These are phyloP conservation scores for Phocoena sinus DNA, from an alignment of 2,113 vertebrate species.

Conservation along the genomic window DNA sequence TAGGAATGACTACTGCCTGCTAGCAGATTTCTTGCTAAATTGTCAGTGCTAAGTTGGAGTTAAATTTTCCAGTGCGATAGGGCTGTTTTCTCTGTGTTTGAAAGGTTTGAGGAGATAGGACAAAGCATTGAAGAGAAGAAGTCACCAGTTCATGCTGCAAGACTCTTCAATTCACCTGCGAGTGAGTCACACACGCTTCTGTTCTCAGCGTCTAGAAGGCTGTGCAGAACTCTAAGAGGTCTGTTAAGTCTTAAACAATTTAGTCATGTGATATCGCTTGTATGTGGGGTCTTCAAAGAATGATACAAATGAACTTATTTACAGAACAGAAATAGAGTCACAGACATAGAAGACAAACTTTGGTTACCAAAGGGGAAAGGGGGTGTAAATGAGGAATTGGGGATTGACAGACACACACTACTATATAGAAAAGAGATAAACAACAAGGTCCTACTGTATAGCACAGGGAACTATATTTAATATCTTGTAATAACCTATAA, in stretches of 20 bases:
- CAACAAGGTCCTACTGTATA: background rate
- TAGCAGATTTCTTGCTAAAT: background rate
- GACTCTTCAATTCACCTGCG: background rate
- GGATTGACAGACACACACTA: background rate
- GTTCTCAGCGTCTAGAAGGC: background rate
- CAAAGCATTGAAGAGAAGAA: slow-evolving; percentile 1
- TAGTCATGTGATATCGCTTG: background rate
- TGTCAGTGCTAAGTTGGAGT: background rate
- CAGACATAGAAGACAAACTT: background rate
- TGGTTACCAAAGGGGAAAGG: background rate
- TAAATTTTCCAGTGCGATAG: background rate
- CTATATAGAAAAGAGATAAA: background rate
- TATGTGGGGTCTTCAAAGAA: background rate
- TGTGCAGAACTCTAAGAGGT: background rate
- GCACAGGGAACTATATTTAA: background rate
- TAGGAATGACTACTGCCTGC: background rate
- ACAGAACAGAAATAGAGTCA: background rate
- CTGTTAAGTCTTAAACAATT: background rate
- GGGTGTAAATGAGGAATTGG: background rate
- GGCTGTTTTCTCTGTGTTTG: background rate
- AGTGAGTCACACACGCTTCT: background rate
- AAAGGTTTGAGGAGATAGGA: background rate
- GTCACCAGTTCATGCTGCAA: background rate
- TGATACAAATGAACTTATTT: background rate
- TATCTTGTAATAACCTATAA: background rate